These are phyloP conservation scores for Zosterops lateralis DNA, from an alignment of 2,113 vertebrate genomes.

Conservation along the genomic window DNA sequence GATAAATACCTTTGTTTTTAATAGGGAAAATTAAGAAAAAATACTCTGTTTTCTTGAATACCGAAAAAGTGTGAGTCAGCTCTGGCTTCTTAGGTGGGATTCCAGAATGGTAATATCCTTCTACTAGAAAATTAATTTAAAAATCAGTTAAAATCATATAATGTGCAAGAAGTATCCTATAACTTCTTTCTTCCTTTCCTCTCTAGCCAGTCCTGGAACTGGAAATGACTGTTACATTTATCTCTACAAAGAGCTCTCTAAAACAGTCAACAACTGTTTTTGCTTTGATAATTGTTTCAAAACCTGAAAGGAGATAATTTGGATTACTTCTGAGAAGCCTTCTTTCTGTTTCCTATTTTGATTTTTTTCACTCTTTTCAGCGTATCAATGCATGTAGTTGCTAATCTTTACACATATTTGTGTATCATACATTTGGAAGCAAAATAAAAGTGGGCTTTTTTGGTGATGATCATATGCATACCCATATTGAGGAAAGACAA, in stretches of 20 bases:
- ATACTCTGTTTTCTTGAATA: neutral
- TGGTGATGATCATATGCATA: neutral
- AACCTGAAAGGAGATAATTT: neutral
- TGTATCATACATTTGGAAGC: neutral
- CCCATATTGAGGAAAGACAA: neutral
- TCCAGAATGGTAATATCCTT: neutral
- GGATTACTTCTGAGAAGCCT: neutral
- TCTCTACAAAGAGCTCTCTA: neutral
- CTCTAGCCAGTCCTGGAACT: neutral
- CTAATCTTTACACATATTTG: neutral
- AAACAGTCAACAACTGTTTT: neutral
- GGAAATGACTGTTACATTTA: neutral
- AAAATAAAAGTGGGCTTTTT: neutral
- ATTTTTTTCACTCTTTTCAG: neutral
- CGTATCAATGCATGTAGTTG: neutral
- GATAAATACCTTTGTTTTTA: neutral
- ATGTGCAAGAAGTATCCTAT: neutral
- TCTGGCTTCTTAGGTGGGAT: neutral
- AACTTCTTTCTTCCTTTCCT: neutral
- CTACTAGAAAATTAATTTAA: neutral
- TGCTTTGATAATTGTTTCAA: neutral
- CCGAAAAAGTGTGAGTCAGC: neutral
- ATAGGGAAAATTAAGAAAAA: neutral
- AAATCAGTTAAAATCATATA: neutral
- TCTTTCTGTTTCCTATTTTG: neutral